Evolutionary conservation across 2,888 invertebrate species (phyloP), one percentile per base, ranked within the genome.

Genomic region (Drosophila mulleri): DNA sequence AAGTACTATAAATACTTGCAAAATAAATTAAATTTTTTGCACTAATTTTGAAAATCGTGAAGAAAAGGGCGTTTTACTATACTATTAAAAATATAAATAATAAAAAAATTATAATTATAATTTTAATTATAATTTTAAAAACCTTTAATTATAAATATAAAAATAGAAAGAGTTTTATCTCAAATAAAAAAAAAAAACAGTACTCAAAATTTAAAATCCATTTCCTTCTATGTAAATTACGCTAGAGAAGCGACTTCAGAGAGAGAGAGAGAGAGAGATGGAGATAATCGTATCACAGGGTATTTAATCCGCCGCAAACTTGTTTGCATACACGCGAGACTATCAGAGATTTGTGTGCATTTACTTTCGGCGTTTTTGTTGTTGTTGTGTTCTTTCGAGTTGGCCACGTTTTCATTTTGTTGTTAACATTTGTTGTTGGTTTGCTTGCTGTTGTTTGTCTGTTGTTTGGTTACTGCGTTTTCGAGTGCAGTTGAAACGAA

Each of bases 401-500:
- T 67, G 26, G 11, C 16, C 53, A 16, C 35, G 50, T 35, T 69
- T 69, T 61, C 47, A n/a, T 26, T 64, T 48, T 52, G 23, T n/a
- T n/a, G 6, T 39, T 39, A 3, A 3, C 14, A 14, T 54, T 54
- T 54, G 18, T 29, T 9, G 14, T 32, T 32, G 9, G 26, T 26
- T 26, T 32, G 9, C 3, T 29, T 29, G 29, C 32, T 32, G 9
- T 11, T 32, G 32, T 3, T 23, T 23, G 20, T 20, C 37, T 48
- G 12, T 59, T 61, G 48, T 73, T 67, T 56, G 63, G 47, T 63
- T 64, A 50, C 70, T 78, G 75, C 77, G 64, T 73, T 82, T 78
- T 83, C 72, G 78, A 82, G 80, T 82, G 87, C 79, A 82, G 72
- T 75, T 83, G 64, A 86, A 83, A 67, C 72, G 66, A 62, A 78